These are phyloP conservation scores for Neoaliturus tenellus DNA, from an alignment of 2,888 invertebrate species.

Conservation along the genomic window DNA sequence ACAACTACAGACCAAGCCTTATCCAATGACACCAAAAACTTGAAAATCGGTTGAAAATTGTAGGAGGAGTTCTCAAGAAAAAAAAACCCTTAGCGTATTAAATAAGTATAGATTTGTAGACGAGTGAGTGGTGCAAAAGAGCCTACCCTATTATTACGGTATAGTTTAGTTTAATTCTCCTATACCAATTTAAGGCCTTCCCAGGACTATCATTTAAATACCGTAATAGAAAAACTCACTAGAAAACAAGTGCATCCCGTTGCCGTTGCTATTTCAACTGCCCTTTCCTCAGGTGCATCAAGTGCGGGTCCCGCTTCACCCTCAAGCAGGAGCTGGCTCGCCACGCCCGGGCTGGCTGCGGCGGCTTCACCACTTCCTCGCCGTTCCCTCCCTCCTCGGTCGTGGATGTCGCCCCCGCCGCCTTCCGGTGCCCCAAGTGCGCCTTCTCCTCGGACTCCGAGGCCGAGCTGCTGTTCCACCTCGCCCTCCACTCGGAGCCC, in stretches of 20 bases:
- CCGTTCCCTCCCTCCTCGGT: not conserved
- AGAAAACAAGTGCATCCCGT: not conserved
- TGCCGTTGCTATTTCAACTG: too few species aligned
- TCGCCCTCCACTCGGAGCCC: conserved; percentile 78
- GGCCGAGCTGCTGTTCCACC: conserved; percentile 85
- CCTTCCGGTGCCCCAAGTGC: conserved; percentile 75
- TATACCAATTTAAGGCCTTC: too few species aligned
- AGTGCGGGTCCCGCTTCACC: conserved; percentile 82
- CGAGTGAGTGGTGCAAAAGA: too few species aligned
- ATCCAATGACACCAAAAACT: too few species aligned
- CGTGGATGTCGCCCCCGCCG: not conserved
- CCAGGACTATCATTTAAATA: too few species aligned
- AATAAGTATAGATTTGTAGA: too few species aligned
- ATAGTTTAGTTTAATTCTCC: not conserved
- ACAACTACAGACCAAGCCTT: too few species aligned
- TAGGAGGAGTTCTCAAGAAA: too few species aligned
- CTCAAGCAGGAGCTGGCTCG: conserved; percentile 84
- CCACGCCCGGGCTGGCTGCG: conserved; percentile 76
- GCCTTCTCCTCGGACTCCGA: conserved; percentile 79
- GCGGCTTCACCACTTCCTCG: conserved; percentile 6
- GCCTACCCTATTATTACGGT: too few species aligned
- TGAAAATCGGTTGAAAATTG: too few species aligned
- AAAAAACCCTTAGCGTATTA: too few species aligned
- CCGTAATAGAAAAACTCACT: too few species aligned
- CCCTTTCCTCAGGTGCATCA: conserved; percentile 77